Conservation (phyloP, 1,140 invertebrate genomes). For the Adoxophyes honmai region DNA sequence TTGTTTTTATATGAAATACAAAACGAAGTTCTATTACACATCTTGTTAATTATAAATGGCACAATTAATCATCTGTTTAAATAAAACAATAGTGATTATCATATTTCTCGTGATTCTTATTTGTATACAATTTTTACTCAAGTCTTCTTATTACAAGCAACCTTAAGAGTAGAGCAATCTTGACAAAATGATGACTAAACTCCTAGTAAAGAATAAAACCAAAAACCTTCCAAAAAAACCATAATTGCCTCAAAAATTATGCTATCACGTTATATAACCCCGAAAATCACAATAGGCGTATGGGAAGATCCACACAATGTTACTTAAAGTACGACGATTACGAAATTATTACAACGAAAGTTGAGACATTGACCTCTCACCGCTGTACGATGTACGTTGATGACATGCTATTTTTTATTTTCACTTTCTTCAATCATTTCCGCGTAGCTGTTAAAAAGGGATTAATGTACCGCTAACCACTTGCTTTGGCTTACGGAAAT, state of each 20-base stretch:
- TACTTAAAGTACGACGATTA: conserved; percentile 19
- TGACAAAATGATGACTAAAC: too few species aligned
- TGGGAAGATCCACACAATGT: conserved; percentile 10
- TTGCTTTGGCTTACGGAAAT: neutral
- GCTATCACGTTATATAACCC: conserved; percentile 31
- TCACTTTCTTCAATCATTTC: neutral
- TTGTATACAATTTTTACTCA: too few species aligned
- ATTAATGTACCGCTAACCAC: conserved; percentile 1
- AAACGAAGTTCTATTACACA: too few species aligned
- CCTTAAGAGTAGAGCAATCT: too few species aligned
- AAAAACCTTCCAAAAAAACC: neutral
- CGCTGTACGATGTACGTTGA: neutral
- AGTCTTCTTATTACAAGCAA: too few species aligned
- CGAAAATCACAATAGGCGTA: neutral
- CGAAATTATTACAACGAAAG: conserved; percentile 38
- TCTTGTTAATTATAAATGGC: too few species aligned
- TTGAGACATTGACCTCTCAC: conserved; percentile 45
- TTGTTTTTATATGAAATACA: too few species aligned
- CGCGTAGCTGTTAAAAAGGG: neutral
- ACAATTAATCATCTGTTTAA: too few species aligned
- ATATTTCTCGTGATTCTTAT: too few species aligned
- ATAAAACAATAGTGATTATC: too few species aligned
- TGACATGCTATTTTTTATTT: conserved; percentile 1
- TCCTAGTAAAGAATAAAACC: too few species aligned
- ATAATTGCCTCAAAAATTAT: conserved; percentile 19